Base-by-base conservation (phyloP, 2,113 vertebrate genomes). In the Scolopax mira region DNA sequence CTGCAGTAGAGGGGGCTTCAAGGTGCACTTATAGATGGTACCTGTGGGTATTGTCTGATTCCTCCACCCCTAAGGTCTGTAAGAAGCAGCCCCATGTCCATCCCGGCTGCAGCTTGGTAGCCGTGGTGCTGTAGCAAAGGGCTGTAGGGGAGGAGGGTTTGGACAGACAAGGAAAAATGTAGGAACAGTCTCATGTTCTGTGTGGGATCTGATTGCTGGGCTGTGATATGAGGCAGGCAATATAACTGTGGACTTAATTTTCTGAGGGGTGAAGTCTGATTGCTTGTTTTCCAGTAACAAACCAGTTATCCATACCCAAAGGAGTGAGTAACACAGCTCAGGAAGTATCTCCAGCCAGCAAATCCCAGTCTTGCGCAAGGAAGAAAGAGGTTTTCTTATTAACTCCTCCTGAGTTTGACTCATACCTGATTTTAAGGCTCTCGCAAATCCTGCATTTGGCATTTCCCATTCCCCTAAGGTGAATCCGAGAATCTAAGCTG, bases 71-170 rank as follows among this genome's bases (percentile, higher is more conserved):
- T 25, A 6, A 33, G 31, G 49, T 57, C 39, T 70, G 61, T 52
- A 30, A 52, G 39, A 64, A n/a, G 60, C 84, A 78, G 62, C 27
- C 57, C 30, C 1, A 3, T 8, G 10, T 58, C 42, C 11, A 6
- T 37, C 37, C 83, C 30, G 35, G 22, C 27, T 22, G 49, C 55
- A 18, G 41, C 39, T 28, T 28, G 5, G 27, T 13, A 37, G 62
- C n/a, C 23, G 18, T 30, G 83, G 5, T n/a, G 3, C 28, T 23
- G 4, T 25, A 60, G 46, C 3, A 0, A 25, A 10, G 12, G 11
- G 25, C 12, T 60, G 22, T 48, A 23, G 33, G 51, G 30, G 7
- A 7, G 18, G 55, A 31, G 37, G 30, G 9, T 49, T 61, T 75
- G 48, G 64, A 11, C 9, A 37, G 71, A 19, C 44, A 19, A 10